Conservation (phyloP, 2,113 vertebrate genomes). For the Gnathonemus echidnorhynchus region DNA sequence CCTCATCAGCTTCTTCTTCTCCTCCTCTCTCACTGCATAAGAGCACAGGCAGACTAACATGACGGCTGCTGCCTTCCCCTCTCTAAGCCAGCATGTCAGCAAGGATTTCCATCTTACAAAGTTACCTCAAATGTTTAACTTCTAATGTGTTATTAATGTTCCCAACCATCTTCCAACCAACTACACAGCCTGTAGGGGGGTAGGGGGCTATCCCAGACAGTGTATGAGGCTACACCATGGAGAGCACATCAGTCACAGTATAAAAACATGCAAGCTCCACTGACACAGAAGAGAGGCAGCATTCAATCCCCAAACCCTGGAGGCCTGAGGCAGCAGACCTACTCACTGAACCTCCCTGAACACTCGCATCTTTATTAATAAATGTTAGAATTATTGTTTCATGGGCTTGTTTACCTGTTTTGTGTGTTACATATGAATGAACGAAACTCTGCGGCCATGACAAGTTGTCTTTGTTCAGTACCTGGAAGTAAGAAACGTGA, state of each 20-base stretch:
- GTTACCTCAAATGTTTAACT: not conserved
- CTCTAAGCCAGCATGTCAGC: not conserved
- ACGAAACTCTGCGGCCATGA: slow-evolving; percentile 92
- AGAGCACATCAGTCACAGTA: not conserved
- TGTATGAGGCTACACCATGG: not conserved
- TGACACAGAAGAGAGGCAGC: not conserved
- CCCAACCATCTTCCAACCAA: not conserved
- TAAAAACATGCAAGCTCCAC: not conserved
- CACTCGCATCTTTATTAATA: not conserved
- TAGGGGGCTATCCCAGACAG: not conserved
- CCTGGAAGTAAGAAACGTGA: slow-evolving; percentile 52
- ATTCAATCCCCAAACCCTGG: not conserved
- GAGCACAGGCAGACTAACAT: slow-evolving; percentile 20
- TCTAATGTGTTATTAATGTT: not conserved
- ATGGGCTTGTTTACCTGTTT: slow-evolving; percentile 69
- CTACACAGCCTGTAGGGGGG: not conserved
- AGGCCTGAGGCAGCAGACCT: not conserved
- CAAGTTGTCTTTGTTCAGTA: slow-evolving; percentile 85
- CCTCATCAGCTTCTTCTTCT: slow-evolving; percentile 80
- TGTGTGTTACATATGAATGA: slow-evolving; percentile 92
- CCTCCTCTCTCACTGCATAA: slow-evolving; percentile 81
- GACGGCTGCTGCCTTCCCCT: not conserved
- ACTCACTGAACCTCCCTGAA: not conserved
- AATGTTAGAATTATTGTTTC: not conserved
- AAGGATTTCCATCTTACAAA: not conserved